A percentile compares a stretch with the other conserved stretches of the same genome.
Evolutionary conservation across 2,113 vertebrate genomes (phyloP).

Genomic region (Acrocephalus kingi): DNA sequence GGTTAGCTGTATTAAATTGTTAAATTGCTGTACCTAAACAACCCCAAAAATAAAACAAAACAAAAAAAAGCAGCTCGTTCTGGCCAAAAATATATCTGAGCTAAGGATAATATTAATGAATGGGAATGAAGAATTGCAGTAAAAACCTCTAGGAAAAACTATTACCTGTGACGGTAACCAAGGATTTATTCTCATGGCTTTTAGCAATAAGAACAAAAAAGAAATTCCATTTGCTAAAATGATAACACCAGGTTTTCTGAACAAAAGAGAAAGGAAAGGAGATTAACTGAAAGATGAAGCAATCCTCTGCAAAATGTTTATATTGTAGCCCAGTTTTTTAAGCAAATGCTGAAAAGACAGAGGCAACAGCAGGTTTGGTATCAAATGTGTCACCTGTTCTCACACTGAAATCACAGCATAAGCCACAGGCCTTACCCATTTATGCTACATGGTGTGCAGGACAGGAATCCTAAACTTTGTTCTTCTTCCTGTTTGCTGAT

Average conservation of each 20-base stretch:
- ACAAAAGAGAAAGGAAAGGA: neutral
- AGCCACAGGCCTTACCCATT: neutral
- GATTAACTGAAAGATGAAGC: neutral
- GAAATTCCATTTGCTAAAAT: neutral
- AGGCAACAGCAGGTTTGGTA: neutral
- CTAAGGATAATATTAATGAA: neutral
- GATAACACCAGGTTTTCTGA: neutral
- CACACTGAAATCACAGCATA: neutral
- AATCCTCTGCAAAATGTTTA: neutral
- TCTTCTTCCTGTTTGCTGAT: neutral
- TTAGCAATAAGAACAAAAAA: neutral
- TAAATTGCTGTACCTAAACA: neutral
- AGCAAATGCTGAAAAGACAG: neutral
- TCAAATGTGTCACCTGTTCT: neutral
- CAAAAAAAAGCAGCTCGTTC: accelerated
- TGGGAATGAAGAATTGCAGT: neutral
- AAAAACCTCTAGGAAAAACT: neutral
- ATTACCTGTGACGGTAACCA: neutral
- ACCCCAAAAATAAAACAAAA: no score
- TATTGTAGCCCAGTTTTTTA: neutral
- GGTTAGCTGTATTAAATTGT: neutral
- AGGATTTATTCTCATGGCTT: neutral
- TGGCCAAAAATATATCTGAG: neutral
- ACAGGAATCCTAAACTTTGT: neutral
- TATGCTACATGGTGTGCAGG: neutral